Evolutionary conservation across 2,888 invertebrate species (phyloP).

Genomic region (Corbicula japonica): DNA sequence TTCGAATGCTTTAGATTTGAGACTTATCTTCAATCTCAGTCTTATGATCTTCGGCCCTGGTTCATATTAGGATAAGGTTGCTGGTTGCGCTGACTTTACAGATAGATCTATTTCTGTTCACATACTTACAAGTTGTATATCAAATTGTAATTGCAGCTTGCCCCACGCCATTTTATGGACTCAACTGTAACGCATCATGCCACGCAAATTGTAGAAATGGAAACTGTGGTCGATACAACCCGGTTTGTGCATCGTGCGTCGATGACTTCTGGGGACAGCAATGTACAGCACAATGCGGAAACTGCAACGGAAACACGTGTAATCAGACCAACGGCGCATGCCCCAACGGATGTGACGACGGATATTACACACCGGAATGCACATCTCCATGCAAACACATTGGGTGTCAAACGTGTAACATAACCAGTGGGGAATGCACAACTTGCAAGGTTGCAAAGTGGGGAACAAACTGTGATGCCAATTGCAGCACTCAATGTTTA

Average conservation of each 20-base stretch:
- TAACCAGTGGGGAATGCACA: conserved; percentile 39
- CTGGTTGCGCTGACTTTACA: background rate
- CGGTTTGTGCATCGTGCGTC: conserved; percentile 35
- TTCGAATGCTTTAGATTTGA: too few species aligned
- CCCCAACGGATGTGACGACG: conserved; percentile 45
- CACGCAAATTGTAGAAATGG: conserved; percentile 26
- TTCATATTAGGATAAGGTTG: background rate
- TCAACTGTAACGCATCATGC: conserved; percentile 43
- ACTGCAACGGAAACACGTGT: conserved; percentile 45
- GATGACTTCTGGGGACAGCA: conserved; percentile 41
- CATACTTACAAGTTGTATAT: too few species aligned
- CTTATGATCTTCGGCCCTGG: too few species aligned
- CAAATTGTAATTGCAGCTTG: conserved; percentile 37
- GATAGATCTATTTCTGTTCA: background rate
- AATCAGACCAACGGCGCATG: conserved; percentile 41
- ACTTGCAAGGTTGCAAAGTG: conserved; percentile 40
- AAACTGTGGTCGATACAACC: conserved; percentile 37
- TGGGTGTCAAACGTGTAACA: conserved; percentile 47
- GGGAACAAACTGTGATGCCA: conserved; percentile 37
- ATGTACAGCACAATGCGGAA: conserved; percentile 37
- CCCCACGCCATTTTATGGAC: conserved; percentile 4
- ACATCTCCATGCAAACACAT: conserved; percentile 28
- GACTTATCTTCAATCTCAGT: too few species aligned
- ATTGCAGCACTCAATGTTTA: conserved; percentile 46
- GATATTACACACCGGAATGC: conserved; percentile 45